Evolutionary conservation across 1,140 invertebrate genomes (phyloP).

Genomic region (Drosophila kohkoa): DNA sequence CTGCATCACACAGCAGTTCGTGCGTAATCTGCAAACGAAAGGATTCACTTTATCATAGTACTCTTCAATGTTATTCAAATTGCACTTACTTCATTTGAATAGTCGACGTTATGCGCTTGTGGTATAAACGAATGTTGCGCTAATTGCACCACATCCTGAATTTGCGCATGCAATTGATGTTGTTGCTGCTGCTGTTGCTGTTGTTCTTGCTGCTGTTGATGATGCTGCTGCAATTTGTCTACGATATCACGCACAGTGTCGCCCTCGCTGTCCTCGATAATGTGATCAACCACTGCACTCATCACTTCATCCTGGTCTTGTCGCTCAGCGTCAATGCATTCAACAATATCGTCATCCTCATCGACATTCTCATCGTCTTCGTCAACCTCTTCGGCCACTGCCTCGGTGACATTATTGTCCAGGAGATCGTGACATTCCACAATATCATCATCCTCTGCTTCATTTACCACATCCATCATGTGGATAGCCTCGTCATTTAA

Average conservation of each 20-base stretch:
- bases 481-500: conserved; percentile 68
- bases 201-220: conserved; percentile 64
- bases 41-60: conserved; percentile 11
- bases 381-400: conserved; percentile 55
- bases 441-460: conserved; percentile 64
- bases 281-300: conserved; percentile 63
- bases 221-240: conserved; percentile 75
- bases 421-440: conserved; percentile 67
- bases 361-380: conserved; percentile 63
- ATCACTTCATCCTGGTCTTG: conserved; percentile 64
- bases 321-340: conserved; percentile 43
- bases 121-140: conserved; percentile 71
- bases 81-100: conserved; percentile 61
- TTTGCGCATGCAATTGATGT: conserved; percentile 55
- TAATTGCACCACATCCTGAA: conserved; percentile 72
- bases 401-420: conserved; percentile 64
- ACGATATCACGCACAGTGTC: conserved; percentile 76
- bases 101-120: conserved; percentile 61
- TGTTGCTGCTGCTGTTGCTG: conserved; percentile 63
- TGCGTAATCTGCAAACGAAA: conserved; percentile 44
- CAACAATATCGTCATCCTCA: conserved; percentile 64
- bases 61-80: background rate
- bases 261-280: conserved; percentile 58
- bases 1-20: conserved; percentile 72
- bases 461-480: conserved; percentile 75